These are phyloP conservation scores for Gallinago media DNA, from an alignment of 2,113 vertebrate genomes.

Conservation along the genomic window DNA sequence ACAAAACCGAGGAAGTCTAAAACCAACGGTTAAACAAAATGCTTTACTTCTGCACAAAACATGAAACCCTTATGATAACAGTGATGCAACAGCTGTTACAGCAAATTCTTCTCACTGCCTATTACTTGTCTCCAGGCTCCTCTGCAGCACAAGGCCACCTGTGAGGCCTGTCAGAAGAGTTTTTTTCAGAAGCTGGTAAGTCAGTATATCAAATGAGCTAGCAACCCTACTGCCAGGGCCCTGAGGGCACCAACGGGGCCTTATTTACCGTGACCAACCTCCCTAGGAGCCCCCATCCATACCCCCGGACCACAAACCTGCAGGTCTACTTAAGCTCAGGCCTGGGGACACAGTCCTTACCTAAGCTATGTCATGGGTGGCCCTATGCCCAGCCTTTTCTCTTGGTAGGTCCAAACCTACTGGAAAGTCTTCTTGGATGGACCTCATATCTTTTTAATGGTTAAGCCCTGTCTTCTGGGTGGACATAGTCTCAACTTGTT, in stretches of 20 bases:
- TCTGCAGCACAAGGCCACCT: neutral
- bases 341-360: neutral
- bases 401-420: neutral
- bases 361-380: neutral
- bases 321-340: neutral
- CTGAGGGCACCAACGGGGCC: neutral
- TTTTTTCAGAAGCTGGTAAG: neutral
- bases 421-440: neutral
- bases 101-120: neutral
- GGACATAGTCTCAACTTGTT: neutral
- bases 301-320: neutral
- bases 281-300: neutral
- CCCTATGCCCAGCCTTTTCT: neutral
- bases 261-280: neutral
- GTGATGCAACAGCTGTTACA: neutral
- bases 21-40: neutral
- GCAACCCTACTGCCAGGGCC: neutral
- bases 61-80: accelerated
- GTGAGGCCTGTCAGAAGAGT: neutral
- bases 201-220: neutral
- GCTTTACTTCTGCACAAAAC: neutral
- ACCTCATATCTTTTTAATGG: neutral
- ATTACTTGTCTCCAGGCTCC: neutral
- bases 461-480: neutral
- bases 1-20: neutral